Base-by-base conservation (phyloP, 2,888 invertebrate species). In the Belgica antarctica region DNA sequence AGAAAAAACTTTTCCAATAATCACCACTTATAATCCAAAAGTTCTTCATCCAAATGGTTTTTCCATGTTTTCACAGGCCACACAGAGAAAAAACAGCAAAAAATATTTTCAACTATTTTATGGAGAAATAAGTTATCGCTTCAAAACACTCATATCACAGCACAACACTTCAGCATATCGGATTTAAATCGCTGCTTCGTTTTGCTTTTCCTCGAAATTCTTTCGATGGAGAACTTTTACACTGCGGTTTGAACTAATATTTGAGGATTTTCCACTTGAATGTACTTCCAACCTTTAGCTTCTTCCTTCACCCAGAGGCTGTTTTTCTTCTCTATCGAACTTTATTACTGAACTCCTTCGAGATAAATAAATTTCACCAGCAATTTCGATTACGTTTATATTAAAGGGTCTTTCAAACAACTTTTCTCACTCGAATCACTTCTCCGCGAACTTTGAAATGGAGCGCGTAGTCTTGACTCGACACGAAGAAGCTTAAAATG, bases 21-120 rank as follows among this genome's bases (percentile, higher is more conserved):
- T 65, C 65, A 65, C 65, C 65, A 47, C 47, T 65, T 65, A 65
- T 65, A 47, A 65, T 65, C 41, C 47, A 25, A 22, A 62, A 22
- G 36, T 17, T n/a, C 34, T 63, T 24, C 41, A 65, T 63, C 63
- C 63, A 65, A 65, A 65, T 65, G 65, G 65, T 36, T 41, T 65
- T 65, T 65, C 41, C 65, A 65, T 65, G 65, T 47, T 65, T 65
- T 65, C 47, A 19, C 24, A 63, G 10, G 25, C 28, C 36, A 36
- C 10, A 22, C 52, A 22, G 52, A 17, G 19, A 52, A 22, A n/a
- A 31, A 52, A n/a, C 19, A 7, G 17, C 19, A 52, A 17, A 22
- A 22, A n/a, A 52, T 31, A 17, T 52, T 17, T 17, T 52, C 22
- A 5, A 3, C 22, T 31, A 34, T 62, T 62, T 5, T 62, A 7